Conservation (phyloP, 2,888 invertebrate genomes). For the Thera britannica region DNA sequence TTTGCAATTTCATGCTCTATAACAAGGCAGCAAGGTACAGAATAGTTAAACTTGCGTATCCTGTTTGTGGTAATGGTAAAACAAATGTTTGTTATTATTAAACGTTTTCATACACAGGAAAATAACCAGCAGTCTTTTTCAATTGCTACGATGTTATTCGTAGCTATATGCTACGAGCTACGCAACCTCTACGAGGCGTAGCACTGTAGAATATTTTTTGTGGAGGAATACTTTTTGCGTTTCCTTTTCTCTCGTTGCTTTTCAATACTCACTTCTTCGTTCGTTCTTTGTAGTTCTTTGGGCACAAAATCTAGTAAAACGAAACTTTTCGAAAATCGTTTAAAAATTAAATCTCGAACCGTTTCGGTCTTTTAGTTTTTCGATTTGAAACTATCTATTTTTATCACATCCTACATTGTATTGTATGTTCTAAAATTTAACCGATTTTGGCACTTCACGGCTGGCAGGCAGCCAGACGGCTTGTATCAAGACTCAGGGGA, state of each 20-base stretch:
- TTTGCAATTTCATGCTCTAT: not conserved
- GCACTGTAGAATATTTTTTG: not conserved
- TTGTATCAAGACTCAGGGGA: constrained; percentile 29
- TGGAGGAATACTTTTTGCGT: too few species aligned
- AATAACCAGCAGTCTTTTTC: not conserved
- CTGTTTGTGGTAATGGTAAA: not conserved
- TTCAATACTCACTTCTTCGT: too few species aligned
- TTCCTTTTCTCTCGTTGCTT: not conserved
- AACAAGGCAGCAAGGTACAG: not conserved
- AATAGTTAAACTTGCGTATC: not conserved
- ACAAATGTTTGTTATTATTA: not conserved
- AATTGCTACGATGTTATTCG: not conserved
- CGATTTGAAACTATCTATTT: constrained; percentile 10
- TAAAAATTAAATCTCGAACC: not conserved
- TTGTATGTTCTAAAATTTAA: constrained; percentile 26
- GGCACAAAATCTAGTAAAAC: not conserved
- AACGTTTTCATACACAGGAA: not conserved
- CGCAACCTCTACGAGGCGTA: constrained; percentile 5
- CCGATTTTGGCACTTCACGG: constrained; percentile 31
- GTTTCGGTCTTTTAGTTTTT: not conserved
- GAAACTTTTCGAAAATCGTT: not conserved
- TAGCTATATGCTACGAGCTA: constrained; percentile 5
- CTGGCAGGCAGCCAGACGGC: constrained; percentile 31
- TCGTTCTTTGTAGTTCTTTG: not conserved
- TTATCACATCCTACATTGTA: constrained; percentile 10